Percentiles rank a stretch among this genome's conserved stretches.
phyloP scores from a whole-genome alignment of 2,797 vertebrate genomes.

The Rhincodon typus region DNA sequence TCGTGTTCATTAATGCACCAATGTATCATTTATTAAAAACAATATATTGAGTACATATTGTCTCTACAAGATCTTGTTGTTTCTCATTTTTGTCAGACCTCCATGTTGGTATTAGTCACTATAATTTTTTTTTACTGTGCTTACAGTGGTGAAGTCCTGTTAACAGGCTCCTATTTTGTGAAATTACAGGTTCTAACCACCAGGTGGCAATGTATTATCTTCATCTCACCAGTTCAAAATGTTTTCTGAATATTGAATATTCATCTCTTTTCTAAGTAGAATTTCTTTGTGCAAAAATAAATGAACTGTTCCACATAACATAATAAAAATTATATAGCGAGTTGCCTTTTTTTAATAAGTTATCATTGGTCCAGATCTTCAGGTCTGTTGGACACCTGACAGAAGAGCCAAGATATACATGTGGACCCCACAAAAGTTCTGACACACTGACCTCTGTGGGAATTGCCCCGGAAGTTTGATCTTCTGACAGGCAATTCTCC shows the following conservation, averaged over 20 bases:
- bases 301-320: not conserved
- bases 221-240: not conserved
- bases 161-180: not conserved
- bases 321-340: not conserved
- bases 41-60: not conserved
- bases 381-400: too few species aligned
- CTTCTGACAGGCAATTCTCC: too few species aligned
- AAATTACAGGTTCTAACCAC: not conserved
- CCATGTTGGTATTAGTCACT: not conserved
- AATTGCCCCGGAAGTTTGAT: too few species aligned
- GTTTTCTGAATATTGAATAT: not conserved
- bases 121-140: not conserved
- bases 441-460: too few species aligned
- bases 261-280: not conserved
- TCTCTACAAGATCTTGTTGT: not conserved
- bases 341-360: not conserved
- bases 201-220: not conserved
- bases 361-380: too few species aligned
- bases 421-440: too few species aligned
- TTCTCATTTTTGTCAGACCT: not conserved
- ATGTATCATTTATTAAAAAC: not conserved
- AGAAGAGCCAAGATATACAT: too few species aligned
- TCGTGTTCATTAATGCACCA: not conserved
- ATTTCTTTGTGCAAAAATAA: not conserved
- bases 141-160: not conserved